These are phyloP conservation scores for Prunella fulvescens DNA, from an alignment of 2,113 vertebrate species.

Conservation along the genomic window DNA sequence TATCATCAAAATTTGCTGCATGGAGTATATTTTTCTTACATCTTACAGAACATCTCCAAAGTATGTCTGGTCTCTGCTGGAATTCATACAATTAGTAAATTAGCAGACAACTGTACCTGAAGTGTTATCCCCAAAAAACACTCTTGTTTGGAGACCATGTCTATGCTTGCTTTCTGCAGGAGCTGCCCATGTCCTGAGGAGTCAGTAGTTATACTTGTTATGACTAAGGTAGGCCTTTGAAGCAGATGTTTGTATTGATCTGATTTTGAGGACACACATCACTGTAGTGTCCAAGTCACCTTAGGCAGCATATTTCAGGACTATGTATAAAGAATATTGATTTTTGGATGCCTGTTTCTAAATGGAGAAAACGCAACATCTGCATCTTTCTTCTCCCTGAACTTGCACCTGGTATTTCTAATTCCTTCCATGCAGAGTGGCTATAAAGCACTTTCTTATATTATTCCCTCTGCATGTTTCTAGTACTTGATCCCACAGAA, in stretches of 20 bases:
- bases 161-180: not conserved
- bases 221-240: not conserved
- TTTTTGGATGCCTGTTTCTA: slow-evolving; percentile 31
- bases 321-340: slow-evolving; percentile 51
- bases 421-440: not conserved
- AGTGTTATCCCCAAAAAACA: not conserved
- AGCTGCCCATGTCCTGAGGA: not conserved
- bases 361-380: slow-evolving; percentile 19
- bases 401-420: slow-evolving; percentile 26
- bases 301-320: slow-evolving; percentile 50
- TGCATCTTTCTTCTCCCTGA: slow-evolving; percentile 30
- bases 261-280: slow-evolving; percentile 26
- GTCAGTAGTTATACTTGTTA: not conserved
- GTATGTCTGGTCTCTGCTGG: not conserved
- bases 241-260: slow-evolving; percentile 48
- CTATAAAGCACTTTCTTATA: not conserved
- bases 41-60: not conserved
- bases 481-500: not conserved
- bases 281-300: slow-evolving; percentile 17
- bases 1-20: not conserved
- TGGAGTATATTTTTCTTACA: not conserved
- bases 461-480: not conserved
- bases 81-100: not conserved
- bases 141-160: not conserved
- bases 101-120: not conserved